Conservation (phyloP, 2,113 vertebrate species). For the Coptodon bakossiorum region DNA sequence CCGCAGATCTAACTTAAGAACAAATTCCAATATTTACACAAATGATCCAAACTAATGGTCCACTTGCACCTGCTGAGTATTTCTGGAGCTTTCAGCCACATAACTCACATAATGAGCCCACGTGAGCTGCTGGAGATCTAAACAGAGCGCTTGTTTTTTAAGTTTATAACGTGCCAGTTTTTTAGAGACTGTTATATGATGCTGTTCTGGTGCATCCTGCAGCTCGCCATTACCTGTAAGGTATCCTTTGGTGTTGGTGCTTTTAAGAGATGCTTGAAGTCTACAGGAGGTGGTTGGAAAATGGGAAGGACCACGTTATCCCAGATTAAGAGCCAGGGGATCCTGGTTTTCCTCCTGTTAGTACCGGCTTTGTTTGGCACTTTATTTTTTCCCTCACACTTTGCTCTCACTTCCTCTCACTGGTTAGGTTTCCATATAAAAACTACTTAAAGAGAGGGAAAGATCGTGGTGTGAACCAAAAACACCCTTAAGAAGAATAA, state of each 20-base stretch:
- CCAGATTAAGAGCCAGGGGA: not conserved
- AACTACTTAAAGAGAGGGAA: not conserved
- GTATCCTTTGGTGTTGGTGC: not conserved
- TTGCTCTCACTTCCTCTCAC: not conserved
- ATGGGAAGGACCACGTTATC: not conserved
- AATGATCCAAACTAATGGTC: not conserved
- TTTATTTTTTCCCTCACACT: accelerated
- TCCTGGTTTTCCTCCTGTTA: not conserved
- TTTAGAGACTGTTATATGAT: not conserved
- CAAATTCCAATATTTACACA: not conserved
- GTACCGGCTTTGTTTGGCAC: not conserved
- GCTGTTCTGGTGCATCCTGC: not conserved
- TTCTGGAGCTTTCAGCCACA: not conserved
- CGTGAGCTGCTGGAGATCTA: not conserved
- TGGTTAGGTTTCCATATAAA: not conserved
- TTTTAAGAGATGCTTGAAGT: not conserved
- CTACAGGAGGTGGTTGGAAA: not conserved
- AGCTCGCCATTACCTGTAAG: accelerated
- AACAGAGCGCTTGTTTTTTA: not conserved
- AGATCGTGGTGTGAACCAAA: accelerated
- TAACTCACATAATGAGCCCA: not conserved
- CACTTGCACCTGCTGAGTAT: not conserved
- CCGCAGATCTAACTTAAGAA: not conserved
- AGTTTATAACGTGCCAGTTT: not conserved
- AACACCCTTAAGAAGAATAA: not conserved